phyloP scores from a whole-genome alignment of 2,797 vertebrate species.

The Aselliscus stoliczkanus region DNA sequence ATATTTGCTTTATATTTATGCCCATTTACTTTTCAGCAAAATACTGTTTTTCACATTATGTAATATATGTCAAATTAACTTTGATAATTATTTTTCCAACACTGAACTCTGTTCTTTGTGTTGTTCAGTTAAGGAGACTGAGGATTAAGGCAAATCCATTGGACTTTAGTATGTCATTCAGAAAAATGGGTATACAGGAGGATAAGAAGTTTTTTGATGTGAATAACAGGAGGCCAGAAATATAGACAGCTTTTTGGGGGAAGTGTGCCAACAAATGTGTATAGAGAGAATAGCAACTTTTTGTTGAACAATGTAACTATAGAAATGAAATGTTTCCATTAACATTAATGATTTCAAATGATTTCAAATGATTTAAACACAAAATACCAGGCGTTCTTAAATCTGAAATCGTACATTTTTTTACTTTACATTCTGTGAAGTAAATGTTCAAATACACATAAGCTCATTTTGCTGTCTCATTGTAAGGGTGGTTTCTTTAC shows the following conservation, averaged over 20 bases:
- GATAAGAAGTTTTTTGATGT: background rate
- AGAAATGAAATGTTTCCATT: background rate
- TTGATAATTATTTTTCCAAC: background rate
- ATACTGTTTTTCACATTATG: background rate
- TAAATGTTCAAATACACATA: background rate
- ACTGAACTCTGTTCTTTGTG: background rate
- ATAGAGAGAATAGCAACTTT: background rate
- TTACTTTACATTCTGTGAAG: background rate
- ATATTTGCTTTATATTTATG: constrained; percentile 35
- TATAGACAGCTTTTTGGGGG: background rate
- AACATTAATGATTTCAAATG: background rate
- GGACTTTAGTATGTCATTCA: background rate
- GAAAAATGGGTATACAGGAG: background rate
- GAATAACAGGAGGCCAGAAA: background rate
- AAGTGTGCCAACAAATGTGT: background rate
- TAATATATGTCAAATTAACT: constrained; percentile 16
- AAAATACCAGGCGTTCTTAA: background rate
- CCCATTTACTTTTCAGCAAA: background rate
- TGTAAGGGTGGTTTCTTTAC: background rate
- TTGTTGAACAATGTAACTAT: background rate
- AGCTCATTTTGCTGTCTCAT: constrained; percentile 6
- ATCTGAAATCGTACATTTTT: background rate
- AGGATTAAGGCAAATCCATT: background rate
- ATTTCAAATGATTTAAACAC: constrained; percentile 25
- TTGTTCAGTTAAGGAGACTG: background rate